phyloP scores from a whole-genome alignment of 2,113 vertebrate genomes.

The Trachemys scripta region DNA sequence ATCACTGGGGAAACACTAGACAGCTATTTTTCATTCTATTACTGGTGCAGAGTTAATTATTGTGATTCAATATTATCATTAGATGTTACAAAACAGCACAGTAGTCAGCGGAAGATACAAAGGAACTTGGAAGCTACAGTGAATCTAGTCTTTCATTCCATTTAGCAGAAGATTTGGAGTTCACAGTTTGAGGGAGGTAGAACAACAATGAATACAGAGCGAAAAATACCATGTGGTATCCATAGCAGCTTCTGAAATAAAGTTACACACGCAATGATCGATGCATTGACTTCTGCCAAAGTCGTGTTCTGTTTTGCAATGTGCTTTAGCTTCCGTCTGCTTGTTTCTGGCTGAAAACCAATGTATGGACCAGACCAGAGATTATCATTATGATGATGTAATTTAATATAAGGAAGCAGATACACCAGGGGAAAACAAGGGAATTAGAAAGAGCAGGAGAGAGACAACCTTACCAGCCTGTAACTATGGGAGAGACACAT shows the following conservation, averaged over 20 bases:
- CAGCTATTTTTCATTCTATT: background rate
- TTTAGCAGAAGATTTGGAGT: background rate
- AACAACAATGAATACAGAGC: background rate
- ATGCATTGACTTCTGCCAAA: background rate
- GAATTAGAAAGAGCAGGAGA: constrained; percentile 1
- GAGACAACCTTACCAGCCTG: background rate
- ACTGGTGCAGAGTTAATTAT: background rate
- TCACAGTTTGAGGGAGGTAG: fast-evolving
- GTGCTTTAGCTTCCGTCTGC: constrained; percentile 1
- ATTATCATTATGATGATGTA: constrained; percentile 9
- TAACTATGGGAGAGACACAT: background rate
- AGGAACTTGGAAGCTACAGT: background rate
- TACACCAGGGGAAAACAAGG: constrained; percentile 15
- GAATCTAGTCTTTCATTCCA: background rate
- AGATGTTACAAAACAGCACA: background rate
- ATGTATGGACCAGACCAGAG: background rate
- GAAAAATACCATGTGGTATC: background rate
- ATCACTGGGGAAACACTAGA: background rate
- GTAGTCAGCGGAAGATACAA: background rate
- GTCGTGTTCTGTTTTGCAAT: background rate
- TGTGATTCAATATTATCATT: background rate
- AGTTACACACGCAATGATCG: background rate
- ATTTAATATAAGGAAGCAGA: constrained; percentile 45
- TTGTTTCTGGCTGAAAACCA: background rate
- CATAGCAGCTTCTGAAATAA: background rate